These are phyloP conservation scores for Gobionotothen gibberifrons DNA, from an alignment of 2,797 vertebrate species.

Conservation along the genomic window DNA sequence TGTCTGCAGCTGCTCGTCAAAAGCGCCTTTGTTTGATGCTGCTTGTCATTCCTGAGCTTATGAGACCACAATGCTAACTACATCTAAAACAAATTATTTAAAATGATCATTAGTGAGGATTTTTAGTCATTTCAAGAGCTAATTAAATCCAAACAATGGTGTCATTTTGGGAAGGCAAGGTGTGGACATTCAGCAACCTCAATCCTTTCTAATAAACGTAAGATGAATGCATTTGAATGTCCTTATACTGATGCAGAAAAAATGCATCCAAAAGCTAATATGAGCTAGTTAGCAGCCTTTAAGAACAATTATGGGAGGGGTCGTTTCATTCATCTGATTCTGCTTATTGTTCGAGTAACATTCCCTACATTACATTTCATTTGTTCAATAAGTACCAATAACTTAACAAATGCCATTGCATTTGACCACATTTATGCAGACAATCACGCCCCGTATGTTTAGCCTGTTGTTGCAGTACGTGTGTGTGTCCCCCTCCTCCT, in stretches of 20 bases:
- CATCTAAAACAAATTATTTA: not conserved
- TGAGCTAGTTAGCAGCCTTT: not conserved
- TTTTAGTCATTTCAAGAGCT: not conserved
- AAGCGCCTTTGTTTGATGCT: slow-evolving; percentile 70
- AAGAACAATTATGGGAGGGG: slow-evolving; percentile 25
- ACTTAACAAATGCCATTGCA: not conserved
- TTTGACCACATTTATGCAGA: not conserved
- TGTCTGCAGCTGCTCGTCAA: slow-evolving; percentile 75
- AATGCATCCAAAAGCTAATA: not conserved
- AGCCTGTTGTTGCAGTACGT: slow-evolving; percentile 20
- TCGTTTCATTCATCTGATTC: slow-evolving; percentile 4
- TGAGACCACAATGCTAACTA: not conserved
- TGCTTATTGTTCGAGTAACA: not conserved
- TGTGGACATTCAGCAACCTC: slow-evolving; percentile 13
- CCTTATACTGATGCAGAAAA: no score
- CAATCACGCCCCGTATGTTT: not conserved
- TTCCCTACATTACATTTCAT: not conserved
- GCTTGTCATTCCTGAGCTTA: slow-evolving; percentile 12
- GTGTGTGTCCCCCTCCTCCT: slow-evolving; percentile 23
- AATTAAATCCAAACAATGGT: not conserved
- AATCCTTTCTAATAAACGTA: not conserved
- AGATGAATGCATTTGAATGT: no score
- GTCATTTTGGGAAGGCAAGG: not conserved
- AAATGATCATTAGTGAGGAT: not conserved
- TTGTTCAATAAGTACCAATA: not conserved